Evolutionary conservation across 2,888 invertebrate species (phyloP), one percentile per base, ranked within the genome.

Genomic region (Archaeoteleia sp.): DNA sequence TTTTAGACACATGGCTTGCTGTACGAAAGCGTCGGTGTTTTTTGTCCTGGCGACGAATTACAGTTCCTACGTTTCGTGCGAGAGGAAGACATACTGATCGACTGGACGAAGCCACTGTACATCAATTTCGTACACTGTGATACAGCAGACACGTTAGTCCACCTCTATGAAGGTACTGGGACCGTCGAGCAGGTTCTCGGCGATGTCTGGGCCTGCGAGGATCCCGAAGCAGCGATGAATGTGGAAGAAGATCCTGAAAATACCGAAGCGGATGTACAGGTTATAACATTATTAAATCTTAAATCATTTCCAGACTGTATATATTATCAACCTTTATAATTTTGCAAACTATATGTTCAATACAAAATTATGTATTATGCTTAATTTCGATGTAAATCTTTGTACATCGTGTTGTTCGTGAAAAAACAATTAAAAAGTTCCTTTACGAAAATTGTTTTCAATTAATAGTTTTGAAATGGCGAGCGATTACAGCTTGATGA

Each of bases 21-120:
- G 74, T 93, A 93, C 88, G 94, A 94, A 86, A 94, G 94, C 84
- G 92, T 95, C 84, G 92, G 93, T 73, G 92, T 94, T 69, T 95
- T 95, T 87, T 94, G 94, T 86, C 94, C 95, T 46, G 90, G 91
- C 80, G 91, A 91, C 81, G 89, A 90, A 71, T 87, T 93, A 75
- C 93, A 94, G 75, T 86, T 90, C 73, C 89, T 95, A 77, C 89
- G 91, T 76, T 86, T 93, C 72, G 86, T 95, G 80, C 90, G 91
- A 70, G 89, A 91, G 67, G 95, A 95, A 86, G 92, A 93, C 86
- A 85, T 91, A 39, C 88, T 95, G 74, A 89, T 95, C 75, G 92
- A 94, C 86, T 93, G 94, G 90, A 89, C 90, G 66, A 90, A 90
- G 85, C 94, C 94, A 51, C 86, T 95, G 87, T 95, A 92, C 89